phyloP scores from a whole-genome alignment of 2,113 vertebrate species.

The Callionymus lyra region DNA sequence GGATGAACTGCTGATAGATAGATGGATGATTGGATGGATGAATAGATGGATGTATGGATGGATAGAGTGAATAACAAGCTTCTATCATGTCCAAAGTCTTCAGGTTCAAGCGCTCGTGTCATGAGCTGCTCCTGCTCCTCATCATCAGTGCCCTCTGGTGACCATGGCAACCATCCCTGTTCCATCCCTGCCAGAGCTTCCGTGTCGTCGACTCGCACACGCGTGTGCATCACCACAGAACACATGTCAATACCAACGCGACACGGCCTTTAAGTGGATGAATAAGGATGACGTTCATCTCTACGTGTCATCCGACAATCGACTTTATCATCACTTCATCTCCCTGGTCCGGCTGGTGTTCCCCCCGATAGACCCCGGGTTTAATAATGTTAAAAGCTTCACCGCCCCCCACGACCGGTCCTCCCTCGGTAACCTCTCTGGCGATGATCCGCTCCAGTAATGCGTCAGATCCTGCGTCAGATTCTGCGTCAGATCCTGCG shows the following conservation, averaged over 20 bases:
- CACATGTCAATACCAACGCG: constrained; percentile 21
- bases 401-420: constrained; percentile 13
- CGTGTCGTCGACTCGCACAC: constrained; percentile 26
- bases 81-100: no score
- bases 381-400: constrained; percentile 61
- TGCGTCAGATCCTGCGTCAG: no score
- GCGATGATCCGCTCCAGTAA: no score
- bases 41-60: no score
- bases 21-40: no score
- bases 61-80: no score
- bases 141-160: constrained; percentile 46
- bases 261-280: constrained; percentile 40
- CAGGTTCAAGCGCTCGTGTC: no score
- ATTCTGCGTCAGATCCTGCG: no score
- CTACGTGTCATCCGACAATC: constrained; percentile 36
- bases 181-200: constrained; percentile 38
- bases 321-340: constrained; percentile 35
- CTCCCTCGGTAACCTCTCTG: constrained; percentile 15
- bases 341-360: constrained; percentile 9
- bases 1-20: no score
- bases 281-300: constrained; percentile 38
- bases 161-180: constrained; percentile 53
- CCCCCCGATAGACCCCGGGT: constrained; percentile 20
- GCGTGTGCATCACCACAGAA: constrained; percentile 14
- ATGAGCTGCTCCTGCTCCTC: constrained; percentile 17